Evolutionary conservation across 1,140 invertebrate genomes (phyloP).

Genomic region (Trichomalopsis sarcophagae): DNA sequence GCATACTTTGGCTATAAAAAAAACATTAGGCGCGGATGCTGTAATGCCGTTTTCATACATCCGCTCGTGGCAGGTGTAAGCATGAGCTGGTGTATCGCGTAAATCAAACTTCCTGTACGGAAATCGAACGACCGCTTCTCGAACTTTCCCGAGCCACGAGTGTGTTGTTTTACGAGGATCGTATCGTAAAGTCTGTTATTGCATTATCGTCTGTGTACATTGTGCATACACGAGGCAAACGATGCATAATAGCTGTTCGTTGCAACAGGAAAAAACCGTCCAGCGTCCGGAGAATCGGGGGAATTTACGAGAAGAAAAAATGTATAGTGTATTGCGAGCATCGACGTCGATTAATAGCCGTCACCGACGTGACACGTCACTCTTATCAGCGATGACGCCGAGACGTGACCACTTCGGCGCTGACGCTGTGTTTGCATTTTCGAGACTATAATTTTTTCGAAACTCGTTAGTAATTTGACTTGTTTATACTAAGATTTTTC

Average conservation of each 20-base stretch:
- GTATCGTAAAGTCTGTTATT: neutral
- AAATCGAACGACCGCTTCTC: neutral
- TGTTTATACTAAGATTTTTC: too few relatives aligned
- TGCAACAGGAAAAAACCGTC: neutral
- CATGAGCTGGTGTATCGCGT: too few relatives aligned
- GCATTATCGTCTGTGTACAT: neutral
- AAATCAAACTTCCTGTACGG: neutral
- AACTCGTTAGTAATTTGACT: too few relatives aligned
- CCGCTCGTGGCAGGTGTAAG: too few relatives aligned
- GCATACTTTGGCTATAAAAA: too few relatives aligned
- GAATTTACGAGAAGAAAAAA: constrained; percentile 6
- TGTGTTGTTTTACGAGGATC: neutral
- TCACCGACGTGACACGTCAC: neutral
- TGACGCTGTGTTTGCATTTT: neutral
- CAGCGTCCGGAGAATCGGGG: neutral
- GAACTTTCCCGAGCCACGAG: neutral
- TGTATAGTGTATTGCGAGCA: neutral
- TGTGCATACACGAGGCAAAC: neutral
- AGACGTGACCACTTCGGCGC: neutral
- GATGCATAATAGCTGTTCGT: neutral
- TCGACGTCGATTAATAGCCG: neutral
- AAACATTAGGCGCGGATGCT: too few relatives aligned
- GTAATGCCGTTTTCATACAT: too few relatives aligned
- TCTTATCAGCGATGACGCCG: constrained; percentile 22
- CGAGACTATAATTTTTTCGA: too few relatives aligned